phyloP scores from a whole-genome alignment of 2,113 vertebrate species.

The Anarhynchus alexandrinus region DNA sequence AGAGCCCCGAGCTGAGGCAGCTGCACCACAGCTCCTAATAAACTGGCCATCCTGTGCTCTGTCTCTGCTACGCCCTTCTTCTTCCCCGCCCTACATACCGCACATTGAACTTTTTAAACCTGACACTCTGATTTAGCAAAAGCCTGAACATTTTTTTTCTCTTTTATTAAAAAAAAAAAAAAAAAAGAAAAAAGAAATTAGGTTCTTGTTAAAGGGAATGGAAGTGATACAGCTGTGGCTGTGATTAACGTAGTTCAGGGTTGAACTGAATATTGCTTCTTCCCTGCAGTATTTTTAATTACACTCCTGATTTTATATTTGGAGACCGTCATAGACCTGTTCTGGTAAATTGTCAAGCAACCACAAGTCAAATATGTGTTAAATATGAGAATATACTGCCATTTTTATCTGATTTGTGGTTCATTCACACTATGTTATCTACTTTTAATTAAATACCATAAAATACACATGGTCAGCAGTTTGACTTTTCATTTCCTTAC shows the following conservation, averaged over 20 bases:
- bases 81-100: not conserved
- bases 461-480: constrained; percentile 94
- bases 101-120: not conserved
- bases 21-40: not conserved
- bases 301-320: constrained; percentile 75
- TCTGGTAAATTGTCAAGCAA: constrained; percentile 92
- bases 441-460: constrained; percentile 99
- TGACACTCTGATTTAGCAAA: constrained; percentile 20
- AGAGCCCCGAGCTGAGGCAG: not conserved
- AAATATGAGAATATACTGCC: constrained; percentile 96
- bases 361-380: constrained; percentile 97
- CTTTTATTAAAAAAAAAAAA: constrained; percentile 21
- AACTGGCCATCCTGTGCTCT: not conserved
- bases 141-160: not conserved
- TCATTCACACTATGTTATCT: constrained; percentile 95
- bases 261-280: constrained; percentile 71
- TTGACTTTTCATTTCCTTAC: constrained; percentile 95
- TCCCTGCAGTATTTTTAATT: constrained; percentile 75
- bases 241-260: constrained; percentile 59
- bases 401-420: constrained; percentile 98
- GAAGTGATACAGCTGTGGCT: constrained; percentile 46
- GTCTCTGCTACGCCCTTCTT: not conserved
- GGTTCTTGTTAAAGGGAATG: constrained; percentile 47
- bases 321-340: constrained; percentile 78
- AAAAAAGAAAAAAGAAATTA: not conserved